Percentiles rank a stretch among this genome's conserved stretches.
Evolutionary conservation across 1,140 invertebrate genomes (phyloP).

Genomic region (Euglossa dilemma): DNA sequence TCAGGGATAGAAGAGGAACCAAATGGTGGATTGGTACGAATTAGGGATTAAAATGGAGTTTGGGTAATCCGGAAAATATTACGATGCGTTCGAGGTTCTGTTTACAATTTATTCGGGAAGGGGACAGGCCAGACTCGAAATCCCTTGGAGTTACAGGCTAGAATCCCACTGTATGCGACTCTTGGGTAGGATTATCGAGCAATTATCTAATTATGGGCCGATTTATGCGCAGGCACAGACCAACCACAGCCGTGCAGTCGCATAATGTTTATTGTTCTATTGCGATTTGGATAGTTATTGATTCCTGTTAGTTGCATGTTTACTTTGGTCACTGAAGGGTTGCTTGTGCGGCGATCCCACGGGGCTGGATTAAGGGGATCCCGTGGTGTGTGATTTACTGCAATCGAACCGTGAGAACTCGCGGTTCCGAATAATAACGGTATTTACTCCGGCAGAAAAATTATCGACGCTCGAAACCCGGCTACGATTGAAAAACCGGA

Average conservation of each 20-base stretch:
- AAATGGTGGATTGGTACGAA: no score
- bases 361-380: conserved; percentile 23
- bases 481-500: no score
- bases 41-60: no score
- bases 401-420: conserved; percentile 27
- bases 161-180: conserved; percentile 23
- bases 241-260: conserved; percentile 29
- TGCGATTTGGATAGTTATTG: conserved; percentile 37
- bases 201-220: conserved; percentile 40
- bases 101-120: not conserved
- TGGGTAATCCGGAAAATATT: no score
- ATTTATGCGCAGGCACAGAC: conserved; percentile 38
- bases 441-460: not conserved
- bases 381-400: not conserved
- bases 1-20: no score
- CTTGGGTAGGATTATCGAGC: conserved; percentile 24
- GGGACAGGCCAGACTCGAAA: not conserved
- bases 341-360: not conserved
- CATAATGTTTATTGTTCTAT: conserved; percentile 49
- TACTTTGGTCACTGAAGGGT: conserved; percentile 29
- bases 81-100: no score
- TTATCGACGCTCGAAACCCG: not conserved
- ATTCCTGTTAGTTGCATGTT: conserved; percentile 31
- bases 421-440: conserved; percentile 1
- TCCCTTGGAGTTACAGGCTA: not conserved